Conservation (phyloP, 2,113 vertebrate species). For the Sigmodon hispidus region DNA sequence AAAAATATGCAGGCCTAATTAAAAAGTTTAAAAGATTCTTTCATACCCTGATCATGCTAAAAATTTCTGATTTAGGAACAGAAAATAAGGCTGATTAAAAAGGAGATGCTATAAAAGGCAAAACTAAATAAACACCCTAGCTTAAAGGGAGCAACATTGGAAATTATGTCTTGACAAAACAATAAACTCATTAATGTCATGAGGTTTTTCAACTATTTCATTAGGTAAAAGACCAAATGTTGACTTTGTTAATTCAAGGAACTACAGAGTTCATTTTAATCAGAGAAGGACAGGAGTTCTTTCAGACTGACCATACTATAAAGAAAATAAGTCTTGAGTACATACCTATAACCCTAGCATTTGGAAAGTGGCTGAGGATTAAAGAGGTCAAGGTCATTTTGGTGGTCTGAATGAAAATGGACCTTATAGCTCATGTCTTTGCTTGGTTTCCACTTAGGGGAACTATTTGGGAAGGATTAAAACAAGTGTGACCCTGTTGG, state of each 20-base stretch:
- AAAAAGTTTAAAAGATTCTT: conserved; percentile 13
- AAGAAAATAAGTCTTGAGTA: neutral
- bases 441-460: neutral
- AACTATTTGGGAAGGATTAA: neutral
- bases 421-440: no score
- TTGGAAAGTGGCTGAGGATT: neutral
- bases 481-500: neutral
- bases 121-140: neutral
- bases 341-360: neutral
- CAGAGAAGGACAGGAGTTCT: neutral
- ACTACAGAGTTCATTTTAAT: neutral
- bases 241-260: conserved; percentile 40
- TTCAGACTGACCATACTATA: neutral
- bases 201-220: neutral
- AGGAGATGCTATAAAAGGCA: neutral
- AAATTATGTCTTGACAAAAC: conserved; percentile 22
- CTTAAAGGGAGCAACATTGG: neutral
- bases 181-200: neutral
- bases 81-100: neutral
- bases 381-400: neutral
- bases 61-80: neutral
- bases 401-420: neutral
- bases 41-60: neutral
- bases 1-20: neutral
- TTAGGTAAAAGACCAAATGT: conserved; percentile 22